Conservation (phyloP, 2,797 vertebrate genomes). For the Sphaeramia orbicularis region DNA sequence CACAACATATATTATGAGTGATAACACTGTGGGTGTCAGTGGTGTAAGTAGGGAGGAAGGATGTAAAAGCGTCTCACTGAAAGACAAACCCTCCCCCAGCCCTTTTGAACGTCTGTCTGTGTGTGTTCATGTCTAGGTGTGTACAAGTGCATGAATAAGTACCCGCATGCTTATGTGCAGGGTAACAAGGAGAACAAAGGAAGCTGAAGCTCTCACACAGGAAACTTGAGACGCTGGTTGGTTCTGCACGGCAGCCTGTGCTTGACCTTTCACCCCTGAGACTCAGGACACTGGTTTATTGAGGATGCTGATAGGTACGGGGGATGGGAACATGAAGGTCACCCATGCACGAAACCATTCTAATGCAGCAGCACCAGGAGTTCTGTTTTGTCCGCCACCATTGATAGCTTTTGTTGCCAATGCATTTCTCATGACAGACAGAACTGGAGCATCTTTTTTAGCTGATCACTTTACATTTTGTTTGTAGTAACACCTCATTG, state of each 20-base stretch:
- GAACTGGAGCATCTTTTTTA: not conserved
- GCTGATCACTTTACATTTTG: not conserved
- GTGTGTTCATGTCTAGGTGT: conserved; percentile 55
- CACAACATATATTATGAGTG: conserved; percentile 33
- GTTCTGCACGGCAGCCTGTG: conserved; percentile 18
- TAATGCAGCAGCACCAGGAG: not conserved
- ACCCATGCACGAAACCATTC: conserved; percentile 32
- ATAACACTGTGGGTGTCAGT: conserved; percentile 29
- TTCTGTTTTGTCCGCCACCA: not conserved
- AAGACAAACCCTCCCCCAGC: conserved; percentile 44
- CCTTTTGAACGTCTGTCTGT: conserved; percentile 48
- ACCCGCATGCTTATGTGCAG: conserved; percentile 21
- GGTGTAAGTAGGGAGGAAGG: conserved; percentile 29
- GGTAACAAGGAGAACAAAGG: conserved; percentile 57
- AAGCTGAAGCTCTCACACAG: conserved; percentile 35
- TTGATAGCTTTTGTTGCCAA: not conserved
- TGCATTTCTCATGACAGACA: not conserved
- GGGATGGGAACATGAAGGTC: conserved; percentile 42
- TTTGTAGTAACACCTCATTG: not conserved
- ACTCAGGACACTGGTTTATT: conserved; percentile 28
- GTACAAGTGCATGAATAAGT: conserved; percentile 56
- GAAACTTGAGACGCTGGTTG: conserved; percentile 58
- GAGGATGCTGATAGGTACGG: conserved; percentile 13
- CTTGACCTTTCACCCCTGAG: conserved; percentile 71
- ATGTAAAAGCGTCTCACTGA: conserved; percentile 32